phyloP scores from a whole-genome alignment of 2,797 vertebrate species.

The Gobionotothen gibberifrons region DNA sequence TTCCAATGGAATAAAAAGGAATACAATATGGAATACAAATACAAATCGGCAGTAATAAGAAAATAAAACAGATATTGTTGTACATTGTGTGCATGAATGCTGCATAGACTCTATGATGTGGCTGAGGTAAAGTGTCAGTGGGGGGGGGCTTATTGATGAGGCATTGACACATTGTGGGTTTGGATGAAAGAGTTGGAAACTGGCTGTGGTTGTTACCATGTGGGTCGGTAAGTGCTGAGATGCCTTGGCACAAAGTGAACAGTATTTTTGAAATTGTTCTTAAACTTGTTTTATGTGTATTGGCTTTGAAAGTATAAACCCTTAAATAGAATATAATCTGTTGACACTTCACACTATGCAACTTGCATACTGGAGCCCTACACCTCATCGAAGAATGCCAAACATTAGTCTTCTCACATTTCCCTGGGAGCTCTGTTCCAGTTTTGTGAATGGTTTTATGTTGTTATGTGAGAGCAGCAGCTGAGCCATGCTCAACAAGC shows the following conservation, averaged over 20 bases:
- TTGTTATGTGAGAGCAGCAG: background rate
- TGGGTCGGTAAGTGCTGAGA: background rate
- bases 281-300: background rate
- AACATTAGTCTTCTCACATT: conserved; percentile 23
- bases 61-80: too few species aligned
- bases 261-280: background rate
- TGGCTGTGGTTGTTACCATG: background rate
- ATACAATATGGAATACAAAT: too few species aligned
- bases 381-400: conserved; percentile 28
- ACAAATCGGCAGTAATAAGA: too few species aligned
- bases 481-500: conserved; percentile 27
- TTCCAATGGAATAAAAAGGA: too few species aligned
- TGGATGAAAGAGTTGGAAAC: too few species aligned
- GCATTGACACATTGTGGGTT: too few species aligned
- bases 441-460: conserved; percentile 21
- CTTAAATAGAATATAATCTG: background rate
- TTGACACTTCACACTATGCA: conserved; percentile 1
- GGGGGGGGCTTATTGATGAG: too few species aligned
- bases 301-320: background rate
- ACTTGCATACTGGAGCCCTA: background rate
- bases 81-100: too few species aligned
- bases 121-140: too few species aligned
- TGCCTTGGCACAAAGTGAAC: background rate
- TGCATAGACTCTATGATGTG: too few species aligned
- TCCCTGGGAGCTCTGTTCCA: conserved; percentile 15